Evolutionary conservation across 92 coral and sea anemone genomes (phyloP), one percentile per base, ranked within the genome.

Genomic region (Diadumene lineata): DNA sequence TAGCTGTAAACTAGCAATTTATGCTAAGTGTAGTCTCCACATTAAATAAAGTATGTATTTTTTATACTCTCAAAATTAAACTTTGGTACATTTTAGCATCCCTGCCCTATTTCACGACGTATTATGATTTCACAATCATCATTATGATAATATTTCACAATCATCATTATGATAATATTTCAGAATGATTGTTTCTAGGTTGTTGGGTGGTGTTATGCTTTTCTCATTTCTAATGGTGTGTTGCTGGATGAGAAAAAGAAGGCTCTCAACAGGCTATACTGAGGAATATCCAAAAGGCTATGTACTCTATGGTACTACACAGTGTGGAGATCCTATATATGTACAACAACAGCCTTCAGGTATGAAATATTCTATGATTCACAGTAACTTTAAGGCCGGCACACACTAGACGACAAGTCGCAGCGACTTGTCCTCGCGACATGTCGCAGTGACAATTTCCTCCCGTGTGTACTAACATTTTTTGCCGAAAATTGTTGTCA

Each of bases 321-420:
- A 84, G 9, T 80, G 83, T 57, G 92, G 92, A 34, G 84, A 85
- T 13, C 82, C 90, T 26, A 68, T 83, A 61, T 84, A 66, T 73
- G 72, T 87, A 66, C 88, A 72, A 34, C 92, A 90, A 38, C 96
- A 90, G 51, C 96, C 96, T 1, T 79, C 80, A 10, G 74, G 48
- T 38, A 4, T 38, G 48, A 38, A 38, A 4, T 38, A 38, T 38
- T 38, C 48, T 4, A 38, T 6, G 13, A 38, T 13, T 4, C 13
- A 38, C 48, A 38, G 48, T 4, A 38, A 38, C 48, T 38, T 13
- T 13, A 38, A n/a, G n/a, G n/a, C n/a, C n/a, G n/a, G n/a, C n/a
- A n/a, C n/a, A n/a, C n/a, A n/a, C n/a, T n/a, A n/a, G n/a, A n/a
- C n/a, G n/a, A n/a, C n/a, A n/a, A n/a, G n/a, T n/a, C n/a, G n/a